Percentiles rank a stretch among this genome's conserved stretches.
phyloP scores from a whole-genome alignment of 2,888 invertebrate species.

The Agapostemon virescens region DNA sequence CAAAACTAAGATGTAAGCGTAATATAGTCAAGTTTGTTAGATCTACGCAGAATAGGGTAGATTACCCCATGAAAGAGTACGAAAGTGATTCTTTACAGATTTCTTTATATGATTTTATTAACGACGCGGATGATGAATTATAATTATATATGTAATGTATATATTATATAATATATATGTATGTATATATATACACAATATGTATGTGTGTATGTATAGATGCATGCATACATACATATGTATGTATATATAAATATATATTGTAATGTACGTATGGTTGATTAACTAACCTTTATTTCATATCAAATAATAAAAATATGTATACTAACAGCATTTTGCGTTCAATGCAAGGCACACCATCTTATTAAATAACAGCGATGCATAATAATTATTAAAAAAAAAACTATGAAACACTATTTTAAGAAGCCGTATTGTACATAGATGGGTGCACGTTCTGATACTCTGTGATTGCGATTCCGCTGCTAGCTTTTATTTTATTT shows the following conservation, averaged over 20 bases:
- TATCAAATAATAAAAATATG: conserved; percentile 76
- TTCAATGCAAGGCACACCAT: conserved; percentile 60
- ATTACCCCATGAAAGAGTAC: conserved; percentile 48
- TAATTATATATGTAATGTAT: conserved; percentile 65
- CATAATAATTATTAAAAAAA: conserved; percentile 45
- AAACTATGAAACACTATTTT: conserved; percentile 20
- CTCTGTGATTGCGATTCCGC: not conserved
- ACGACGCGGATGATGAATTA: conserved; percentile 64
- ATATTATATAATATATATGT: conserved; percentile 47
- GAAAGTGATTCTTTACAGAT: conserved; percentile 60
- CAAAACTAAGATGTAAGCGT: conserved; percentile 45
- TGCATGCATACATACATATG: conserved; percentile 64
- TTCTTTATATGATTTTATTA: conserved; percentile 73
- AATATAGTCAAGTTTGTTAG: conserved; percentile 53
- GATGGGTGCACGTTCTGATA: conserved; percentile 10
- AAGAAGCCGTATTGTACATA: conserved; percentile 20
- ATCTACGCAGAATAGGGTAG: conserved; percentile 60
- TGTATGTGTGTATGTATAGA: conserved; percentile 59
- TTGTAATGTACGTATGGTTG: conserved; percentile 75
- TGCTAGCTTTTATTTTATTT: conserved; percentile 55
- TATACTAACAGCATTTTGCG: conserved; percentile 72
- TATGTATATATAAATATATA: conserved; percentile 67
- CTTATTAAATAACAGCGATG: conserved; percentile 47
- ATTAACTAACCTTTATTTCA: conserved; percentile 77
- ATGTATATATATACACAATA: conserved; percentile 63